Conservation (phyloP, 1,140 invertebrate genomes). For the Drosophila carrolli region DNA sequence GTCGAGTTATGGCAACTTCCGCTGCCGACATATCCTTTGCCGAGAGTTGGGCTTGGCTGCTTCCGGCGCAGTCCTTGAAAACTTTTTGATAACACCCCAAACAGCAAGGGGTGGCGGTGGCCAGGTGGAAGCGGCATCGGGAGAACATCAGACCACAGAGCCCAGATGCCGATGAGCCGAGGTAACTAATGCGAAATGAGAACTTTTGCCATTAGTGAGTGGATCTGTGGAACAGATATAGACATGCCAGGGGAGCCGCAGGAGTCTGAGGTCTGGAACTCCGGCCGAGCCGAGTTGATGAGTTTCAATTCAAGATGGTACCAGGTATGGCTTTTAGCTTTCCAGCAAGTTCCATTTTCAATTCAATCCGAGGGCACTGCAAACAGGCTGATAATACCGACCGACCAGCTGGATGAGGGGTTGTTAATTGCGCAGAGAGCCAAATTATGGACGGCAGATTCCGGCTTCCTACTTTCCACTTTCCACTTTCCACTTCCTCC, state of each 20-base stretch:
- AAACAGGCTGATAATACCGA: conserved; percentile 9
- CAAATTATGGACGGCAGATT: conserved; percentile 2
- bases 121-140: conserved; percentile 12
- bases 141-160: conserved; percentile 29
- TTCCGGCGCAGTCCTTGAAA: conserved; percentile 75
- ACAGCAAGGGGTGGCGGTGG: conserved; percentile 14
- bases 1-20: conserved; percentile 67
- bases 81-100: conserved; percentile 72
- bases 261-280: neutral
- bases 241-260: conserved; percentile 6
- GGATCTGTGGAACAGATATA: conserved; percentile 43
- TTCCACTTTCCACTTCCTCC: too few relatives aligned
- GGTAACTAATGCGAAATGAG: conserved; percentile 71
- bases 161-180: conserved; percentile 48
- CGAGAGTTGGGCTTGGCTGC: conserved; percentile 12
- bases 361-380: neutral
- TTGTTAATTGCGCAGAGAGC: conserved; percentile 13
- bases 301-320: conserved; percentile 31
- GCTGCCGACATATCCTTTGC: conserved; percentile 36
- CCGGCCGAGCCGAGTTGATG: conserved; percentile 14
- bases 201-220: conserved; percentile 74
- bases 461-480: neutral
- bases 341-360: conserved; percentile 6
- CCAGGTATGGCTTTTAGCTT: neutral
- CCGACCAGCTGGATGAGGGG: conserved; percentile 7